Conservation (phyloP, 2,113 vertebrate genomes). For the Campylomormyrus tamandua region DNA sequence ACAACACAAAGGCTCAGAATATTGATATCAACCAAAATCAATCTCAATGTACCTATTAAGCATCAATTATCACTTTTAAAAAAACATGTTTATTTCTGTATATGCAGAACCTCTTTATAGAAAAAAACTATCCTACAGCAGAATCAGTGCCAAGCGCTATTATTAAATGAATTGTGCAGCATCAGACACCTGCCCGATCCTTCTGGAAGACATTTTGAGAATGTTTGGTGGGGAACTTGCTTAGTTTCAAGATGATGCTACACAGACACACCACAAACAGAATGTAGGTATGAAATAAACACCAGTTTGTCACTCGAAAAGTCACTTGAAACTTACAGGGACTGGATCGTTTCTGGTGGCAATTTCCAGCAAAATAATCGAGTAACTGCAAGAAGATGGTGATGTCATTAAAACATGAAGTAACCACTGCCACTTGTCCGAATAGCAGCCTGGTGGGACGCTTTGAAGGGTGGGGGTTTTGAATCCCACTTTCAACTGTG, state of each 20-base stretch:
- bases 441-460: not conserved
- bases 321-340: constrained; percentile 52
- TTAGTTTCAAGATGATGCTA: not conserved
- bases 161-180: not conserved
- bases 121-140: not conserved
- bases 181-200: not conserved
- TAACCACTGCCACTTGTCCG: not conserved
- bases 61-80: not conserved
- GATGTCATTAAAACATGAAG: not conserved
- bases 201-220: not conserved
- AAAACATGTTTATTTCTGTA: not conserved
- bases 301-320: not conserved
- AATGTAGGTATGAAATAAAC: not conserved
- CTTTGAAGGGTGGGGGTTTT: not conserved
- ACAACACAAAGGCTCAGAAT: not conserved
- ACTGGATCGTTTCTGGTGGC: constrained; percentile 65
- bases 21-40: not conserved
- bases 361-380: constrained; percentile 76
- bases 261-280: constrained; percentile 17
- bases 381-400: constrained; percentile 58
- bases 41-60: not conserved
- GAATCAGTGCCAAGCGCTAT: not conserved
- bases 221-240: not conserved
- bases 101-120: not conserved
- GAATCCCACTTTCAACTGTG: not conserved